Base-by-base conservation (phyloP, 1,140 invertebrate genomes). In the Cherax quadricarinatus region DNA sequence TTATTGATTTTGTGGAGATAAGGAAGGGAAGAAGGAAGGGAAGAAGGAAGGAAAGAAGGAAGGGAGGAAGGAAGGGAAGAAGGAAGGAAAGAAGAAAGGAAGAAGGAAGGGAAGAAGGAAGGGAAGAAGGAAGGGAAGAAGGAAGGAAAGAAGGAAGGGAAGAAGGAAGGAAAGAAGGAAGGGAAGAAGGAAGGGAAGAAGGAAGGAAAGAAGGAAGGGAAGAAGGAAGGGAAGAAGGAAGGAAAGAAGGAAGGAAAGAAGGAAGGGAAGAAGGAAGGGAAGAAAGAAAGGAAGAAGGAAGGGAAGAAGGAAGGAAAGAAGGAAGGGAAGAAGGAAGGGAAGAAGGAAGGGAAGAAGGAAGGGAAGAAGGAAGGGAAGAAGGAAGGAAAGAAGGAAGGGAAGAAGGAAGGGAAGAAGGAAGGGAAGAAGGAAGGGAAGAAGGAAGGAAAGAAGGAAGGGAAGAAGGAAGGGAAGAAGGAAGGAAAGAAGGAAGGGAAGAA, bases 321-420 rank as follows among this genome's bases (percentile, higher is more conserved):
- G 48, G 2, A 2, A 10, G 21, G 48, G 3, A 79, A 41, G 2
- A 79, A 41, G 21, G 48, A 79, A 10, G 16, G 75, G 21, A 18
- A 78, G 18, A 78, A 78, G n/a, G 66, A 70, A n/a, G n/a, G 66
- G n/a, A n/a, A 70, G 66, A 70, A n/a, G n/a, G 66, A 70, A n/a
- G n/a, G 66, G n/a, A n/a, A 70, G 66, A 70, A n/a, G n/a, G 66
- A 70, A n/a, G n/a, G 66, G n/a, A n/a, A 70, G 66, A 70, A n/a
- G n/a, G 66, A 70, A n/a, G n/a, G 66, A 70, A n/a, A 70, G 66
- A 70, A n/a, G n/a, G 66, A 70, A n/a, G n/a, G 66, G n/a, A n/a
- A 70, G 66, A 70, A n/a, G n/a, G 66, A 70, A n/a, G n/a, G 66
- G n/a, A n/a, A 70, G 66, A 70, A n/a, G n/a, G 66, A 70, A n/a